phyloP scores from a whole-genome alignment of 2,797 vertebrate genomes.

The Gymnocypris eckloni region DNA sequence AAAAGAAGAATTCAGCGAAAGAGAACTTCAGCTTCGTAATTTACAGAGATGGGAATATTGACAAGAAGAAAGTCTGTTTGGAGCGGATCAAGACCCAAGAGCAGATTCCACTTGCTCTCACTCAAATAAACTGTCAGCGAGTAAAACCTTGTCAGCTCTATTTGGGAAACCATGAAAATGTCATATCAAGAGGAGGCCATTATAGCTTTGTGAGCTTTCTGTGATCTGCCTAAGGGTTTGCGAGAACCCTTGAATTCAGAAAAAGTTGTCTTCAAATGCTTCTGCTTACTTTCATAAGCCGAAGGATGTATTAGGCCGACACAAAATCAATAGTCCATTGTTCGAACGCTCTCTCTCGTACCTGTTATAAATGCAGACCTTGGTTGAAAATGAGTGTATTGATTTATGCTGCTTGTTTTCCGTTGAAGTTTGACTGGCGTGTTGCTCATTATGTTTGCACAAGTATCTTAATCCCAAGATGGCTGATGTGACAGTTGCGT shows the following conservation, averaged over 20 bases:
- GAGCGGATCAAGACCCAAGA: conserved; percentile 28
- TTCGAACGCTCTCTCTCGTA: conserved; percentile 32
- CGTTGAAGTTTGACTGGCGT: conserved; percentile 12
- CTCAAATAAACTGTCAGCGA: conserved; percentile 39
- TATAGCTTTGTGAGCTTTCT: conserved; percentile 27
- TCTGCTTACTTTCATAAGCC: conserved; percentile 32
- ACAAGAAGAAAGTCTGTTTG: conserved; percentile 37
- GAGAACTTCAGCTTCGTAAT: conserved; percentile 4
- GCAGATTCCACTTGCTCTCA: conserved; percentile 11
- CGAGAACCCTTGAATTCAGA: not conserved
- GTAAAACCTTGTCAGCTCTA: conserved; percentile 18
- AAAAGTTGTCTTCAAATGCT: not conserved
- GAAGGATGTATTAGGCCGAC: conserved; percentile 3
- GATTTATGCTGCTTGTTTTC: conserved; percentile 38
- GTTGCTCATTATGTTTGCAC: conserved; percentile 36
- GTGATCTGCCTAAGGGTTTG: conserved; percentile 16
- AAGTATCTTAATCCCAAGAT: conserved; percentile 20
- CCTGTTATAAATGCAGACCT: conserved; percentile 43
- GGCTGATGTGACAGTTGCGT: conserved; percentile 27
- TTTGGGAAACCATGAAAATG: conserved; percentile 19
- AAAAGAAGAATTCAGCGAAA: not conserved
- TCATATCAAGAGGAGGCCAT: conserved; percentile 21
- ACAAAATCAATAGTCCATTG: conserved; percentile 49
- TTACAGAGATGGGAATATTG: conserved; percentile 28
- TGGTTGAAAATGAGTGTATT: conserved; percentile 32